phyloP scores from a whole-genome alignment of 2,888 invertebrate genomes.

The Amphiduros pacificus region DNA sequence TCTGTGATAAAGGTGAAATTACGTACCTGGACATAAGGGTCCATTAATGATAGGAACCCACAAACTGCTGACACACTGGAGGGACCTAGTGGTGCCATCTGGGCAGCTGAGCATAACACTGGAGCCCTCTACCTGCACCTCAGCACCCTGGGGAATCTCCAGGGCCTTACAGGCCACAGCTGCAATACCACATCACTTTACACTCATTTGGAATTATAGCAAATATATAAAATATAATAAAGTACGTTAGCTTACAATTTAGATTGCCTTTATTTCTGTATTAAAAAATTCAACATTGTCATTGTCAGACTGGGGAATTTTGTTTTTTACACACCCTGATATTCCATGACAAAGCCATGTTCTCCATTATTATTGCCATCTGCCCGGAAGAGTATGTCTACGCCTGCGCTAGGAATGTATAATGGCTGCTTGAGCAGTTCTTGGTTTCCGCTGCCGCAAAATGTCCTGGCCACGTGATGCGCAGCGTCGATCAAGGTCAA shows the following conservation, averaged over 20 bases:
- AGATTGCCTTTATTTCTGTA: too few relatives aligned
- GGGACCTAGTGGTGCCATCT: neutral
- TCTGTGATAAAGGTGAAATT: neutral
- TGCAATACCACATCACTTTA: neutral
- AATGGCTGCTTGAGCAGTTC: neutral
- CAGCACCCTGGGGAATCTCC: neutral
- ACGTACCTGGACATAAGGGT: neutral
- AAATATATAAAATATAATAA: too few relatives aligned
- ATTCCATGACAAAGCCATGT: neutral
- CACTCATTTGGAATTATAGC: too few relatives aligned
- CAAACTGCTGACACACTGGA: neutral
- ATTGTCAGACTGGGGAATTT: too few relatives aligned
- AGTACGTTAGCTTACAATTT: too few relatives aligned
- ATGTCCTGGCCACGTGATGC: neutral
- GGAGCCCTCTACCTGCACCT: neutral
- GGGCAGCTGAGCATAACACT: neutral
- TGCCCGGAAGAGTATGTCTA: neutral
- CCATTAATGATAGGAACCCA: neutral
- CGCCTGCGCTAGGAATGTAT: neutral
- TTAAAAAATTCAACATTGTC: neutral
- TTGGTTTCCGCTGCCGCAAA: neutral
- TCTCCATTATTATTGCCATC: neutral
- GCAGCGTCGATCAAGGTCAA: neutral
- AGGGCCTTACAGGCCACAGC: neutral
- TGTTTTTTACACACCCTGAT: too few relatives aligned